Evolutionary conservation across 1,140 invertebrate species (phyloP).

Genomic region (Maniola jurtina): DNA sequence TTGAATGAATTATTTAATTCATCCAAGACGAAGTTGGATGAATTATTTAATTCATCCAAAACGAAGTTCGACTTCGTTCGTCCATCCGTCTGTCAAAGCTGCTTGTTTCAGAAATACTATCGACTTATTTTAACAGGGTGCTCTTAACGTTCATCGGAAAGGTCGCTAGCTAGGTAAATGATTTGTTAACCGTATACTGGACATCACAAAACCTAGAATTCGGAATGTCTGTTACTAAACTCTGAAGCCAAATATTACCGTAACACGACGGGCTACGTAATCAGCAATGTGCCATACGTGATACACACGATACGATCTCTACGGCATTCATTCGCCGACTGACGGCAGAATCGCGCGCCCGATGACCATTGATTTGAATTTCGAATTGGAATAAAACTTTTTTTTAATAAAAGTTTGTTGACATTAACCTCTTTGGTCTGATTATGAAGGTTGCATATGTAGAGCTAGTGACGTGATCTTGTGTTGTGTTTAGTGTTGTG

Average conservation of each 20-base stretch:
- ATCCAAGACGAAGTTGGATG: too few species aligned
- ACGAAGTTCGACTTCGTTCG: too few species aligned
- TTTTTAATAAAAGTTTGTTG: conserved; percentile 18
- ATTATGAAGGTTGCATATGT: neutral
- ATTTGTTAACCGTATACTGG: conserved; percentile 3
- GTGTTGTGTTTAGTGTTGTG: conserved; percentile 45
- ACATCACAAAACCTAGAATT: conserved; percentile 13
- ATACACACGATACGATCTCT: conserved; percentile 35
- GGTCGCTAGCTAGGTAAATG: neutral
- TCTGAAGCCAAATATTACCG: conserved; percentile 60
- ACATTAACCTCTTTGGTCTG: conserved; percentile 13
- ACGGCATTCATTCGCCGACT: conserved; percentile 55
- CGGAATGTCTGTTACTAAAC: conserved; percentile 41
- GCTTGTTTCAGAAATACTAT: too few species aligned
- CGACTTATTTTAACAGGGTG: too few species aligned
- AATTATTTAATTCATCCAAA: too few species aligned
- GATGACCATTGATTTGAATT: conserved; percentile 37
- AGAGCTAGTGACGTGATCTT: conserved; percentile 7
- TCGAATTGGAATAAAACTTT: conserved; percentile 23
- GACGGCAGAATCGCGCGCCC: conserved; percentile 51
- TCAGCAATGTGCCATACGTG: conserved; percentile 45
- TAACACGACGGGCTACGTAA: conserved; percentile 35
- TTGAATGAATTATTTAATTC: too few species aligned
- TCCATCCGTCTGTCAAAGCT: too few species aligned
- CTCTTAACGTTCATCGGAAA: neutral